Evolutionary conservation across 2,113 vertebrate species (phyloP), one percentile per base, ranked within the genome.

Genomic region (Pseudorectes ferrugineus): DNA sequence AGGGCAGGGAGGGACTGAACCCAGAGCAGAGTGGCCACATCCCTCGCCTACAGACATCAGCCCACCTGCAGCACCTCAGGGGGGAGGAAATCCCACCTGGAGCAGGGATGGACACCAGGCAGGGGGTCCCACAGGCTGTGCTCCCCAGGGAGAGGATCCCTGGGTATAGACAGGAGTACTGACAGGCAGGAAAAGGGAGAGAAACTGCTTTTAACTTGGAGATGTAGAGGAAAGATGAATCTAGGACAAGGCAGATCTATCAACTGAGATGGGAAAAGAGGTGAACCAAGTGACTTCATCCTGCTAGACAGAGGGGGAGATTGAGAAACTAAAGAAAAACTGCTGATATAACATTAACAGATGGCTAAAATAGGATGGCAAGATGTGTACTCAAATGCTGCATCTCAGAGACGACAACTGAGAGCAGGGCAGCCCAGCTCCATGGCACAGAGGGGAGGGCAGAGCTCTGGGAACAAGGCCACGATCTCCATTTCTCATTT

Each of bases 291-390:
- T 57, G 65, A 66, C 58, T 61, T 81, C 54, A 57, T 65, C 38
- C 54, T 74, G 38, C 57, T 58, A 62, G 57, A 86, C 51, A 66
- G 35, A 87, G 59, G 52, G n/a, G 74, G 67, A 65, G 84, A 83
- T 36, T 4, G 55, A 76, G 58, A 86, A 85, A 88, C 78, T 75
- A 12, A 81, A 86, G 57, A 70, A 83, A 62, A 95, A 29, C 57
- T 68, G 70, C 65, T 94, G 75, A 88, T 59, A 65, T 23, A 58
- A 93, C 80, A 80, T 67, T 61, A 92, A 49, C 80, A 95, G 67
- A 81, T 71, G 8, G 14, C 48, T 75, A 43, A 68, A 89, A 82
- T 19, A 52, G 4, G 46, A 68, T 40, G 55, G 68, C 25, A 74
- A 84, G 75, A 95, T 63, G 80, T 11, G 43, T 13, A 33, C 33